Evolutionary conservation across 2,113 vertebrate genomes (phyloP), one percentile per base, ranked within the genome.

Genomic region (Centropristis striata): DNA sequence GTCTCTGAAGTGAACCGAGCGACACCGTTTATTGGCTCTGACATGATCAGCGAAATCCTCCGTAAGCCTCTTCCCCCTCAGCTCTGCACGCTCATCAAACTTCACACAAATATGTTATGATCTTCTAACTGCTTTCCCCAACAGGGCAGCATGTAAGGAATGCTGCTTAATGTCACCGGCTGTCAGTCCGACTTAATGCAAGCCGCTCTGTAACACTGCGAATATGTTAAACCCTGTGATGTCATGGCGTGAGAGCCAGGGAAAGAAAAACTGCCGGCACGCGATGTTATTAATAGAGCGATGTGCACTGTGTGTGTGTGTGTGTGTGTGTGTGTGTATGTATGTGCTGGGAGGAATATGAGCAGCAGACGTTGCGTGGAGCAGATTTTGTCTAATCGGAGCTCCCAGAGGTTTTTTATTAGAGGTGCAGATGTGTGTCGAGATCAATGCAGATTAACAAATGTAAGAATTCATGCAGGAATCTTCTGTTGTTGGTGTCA

Each of bases 41-140:
- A 75, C 58, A 8, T 1, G 53, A 73, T 73, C 15, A 42, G 27
- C 1, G 3, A 54, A 83, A 79, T 63, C 79, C 71, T 71, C 59
- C 18, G 7, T 70, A 77, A 82, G 44, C 78, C 66, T 66, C 64
- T 27, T 47, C 27, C 74, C 20, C n/a, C 32, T 85, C 27, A 25
- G 66, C 80, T 49, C 78, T 57, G 65, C 77, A 83, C n/a, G 72
- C 87, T 88, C 78, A 58, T 81, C 82, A 85, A 50, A 47, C 80
- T 72, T 88, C 80, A 87, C 66, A 72, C 42, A 84, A 70, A 84
- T 76, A 86, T 88, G 88, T 83, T 74, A 14, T 83, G 78, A 83
- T 83, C 81, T 72, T 75, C 66, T 61, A 76, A 75, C 77, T 74
- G 68, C 80, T 80, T 74, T 73, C 49, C 50, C 61, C 44, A 73